A percentile compares a stretch with the other conserved stretches of the same genome.
Conservation (phyloP, 2,888 invertebrate species). For the Nephrotoma guestfalica region DNA sequence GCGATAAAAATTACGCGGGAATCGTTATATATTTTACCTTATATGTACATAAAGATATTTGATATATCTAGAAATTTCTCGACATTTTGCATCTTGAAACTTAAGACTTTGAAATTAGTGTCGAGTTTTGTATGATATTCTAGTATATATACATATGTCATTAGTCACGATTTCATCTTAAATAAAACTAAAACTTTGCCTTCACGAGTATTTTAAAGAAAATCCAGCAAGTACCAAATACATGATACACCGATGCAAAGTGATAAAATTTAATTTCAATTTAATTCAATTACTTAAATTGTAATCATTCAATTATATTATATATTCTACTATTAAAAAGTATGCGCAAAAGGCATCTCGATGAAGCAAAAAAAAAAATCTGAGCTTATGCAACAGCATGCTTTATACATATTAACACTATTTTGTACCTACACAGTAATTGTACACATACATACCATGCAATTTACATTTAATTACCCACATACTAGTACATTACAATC, state of each 20-base stretch:
- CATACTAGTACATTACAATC: not conserved
- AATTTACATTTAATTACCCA: not conserved
- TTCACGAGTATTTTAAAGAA: not conserved
- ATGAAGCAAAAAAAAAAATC: not conserved
- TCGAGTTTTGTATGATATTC: too few species aligned
- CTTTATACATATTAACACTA: not conserved
- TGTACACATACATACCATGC: not conserved
- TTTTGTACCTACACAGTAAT: not conserved
- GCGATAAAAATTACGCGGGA: not conserved
- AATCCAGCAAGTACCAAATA: not conserved
- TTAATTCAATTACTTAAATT: not conserved
- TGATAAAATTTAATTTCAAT: not conserved
- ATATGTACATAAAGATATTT: not conserved
- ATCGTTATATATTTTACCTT: not conserved
- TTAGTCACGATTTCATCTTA: not conserved
- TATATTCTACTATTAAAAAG: not conserved
- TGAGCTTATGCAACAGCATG: not conserved
- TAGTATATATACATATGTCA: too few species aligned
- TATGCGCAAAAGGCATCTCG: not conserved
- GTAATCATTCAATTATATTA: not conserved
- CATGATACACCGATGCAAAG: not conserved
- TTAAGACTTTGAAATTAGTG: too few species aligned
- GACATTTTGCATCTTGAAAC: not conserved
- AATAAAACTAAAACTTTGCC: not conserved
- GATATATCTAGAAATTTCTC: not conserved